Evolutionary conservation across 2,113 vertebrate species (phyloP).

Genomic region (Anas platyrhynchos): DNA sequence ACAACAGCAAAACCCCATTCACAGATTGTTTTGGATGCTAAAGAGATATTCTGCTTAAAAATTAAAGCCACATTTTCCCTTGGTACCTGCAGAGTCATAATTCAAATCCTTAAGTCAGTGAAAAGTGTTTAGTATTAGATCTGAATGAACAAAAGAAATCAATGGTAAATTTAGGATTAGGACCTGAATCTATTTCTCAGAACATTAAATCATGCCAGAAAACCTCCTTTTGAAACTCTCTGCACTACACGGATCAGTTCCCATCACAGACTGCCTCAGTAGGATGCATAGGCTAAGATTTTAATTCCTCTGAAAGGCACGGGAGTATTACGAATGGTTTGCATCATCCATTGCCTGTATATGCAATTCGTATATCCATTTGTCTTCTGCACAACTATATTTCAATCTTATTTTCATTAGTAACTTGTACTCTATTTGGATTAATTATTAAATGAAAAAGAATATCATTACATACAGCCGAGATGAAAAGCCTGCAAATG

Average conservation of each 20-base stretch:
- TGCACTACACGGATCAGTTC: background rate
- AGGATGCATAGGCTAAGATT: slow-evolving; percentile 34
- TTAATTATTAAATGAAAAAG: slow-evolving; percentile 56
- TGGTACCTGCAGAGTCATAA: background rate
- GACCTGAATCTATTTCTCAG: background rate
- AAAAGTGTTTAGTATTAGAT: background rate
- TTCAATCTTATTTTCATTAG: slow-evolving; percentile 14
- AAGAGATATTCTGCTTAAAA: background rate
- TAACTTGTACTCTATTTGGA: background rate
- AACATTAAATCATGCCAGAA: background rate
- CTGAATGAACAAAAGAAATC: background rate
- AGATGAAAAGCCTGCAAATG: slow-evolving; percentile 29
- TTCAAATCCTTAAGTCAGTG: background rate
- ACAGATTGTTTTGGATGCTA: background rate
- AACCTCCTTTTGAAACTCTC: slow-evolving; percentile 3
- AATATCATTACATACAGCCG: background rate
- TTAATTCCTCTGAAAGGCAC: slow-evolving; percentile 9
- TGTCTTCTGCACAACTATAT: slow-evolving; percentile 11
- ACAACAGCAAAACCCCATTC: too few relatives aligned
- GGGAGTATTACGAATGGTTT: background rate
- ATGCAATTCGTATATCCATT: background rate
- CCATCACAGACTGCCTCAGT: slow-evolving; percentile 1
- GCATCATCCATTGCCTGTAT: background rate
- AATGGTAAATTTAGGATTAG: slow-evolving; percentile 24
- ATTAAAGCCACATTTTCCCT: background rate